Conservation (phyloP, 2,113 vertebrate species). For the Channa maculata region DNA sequence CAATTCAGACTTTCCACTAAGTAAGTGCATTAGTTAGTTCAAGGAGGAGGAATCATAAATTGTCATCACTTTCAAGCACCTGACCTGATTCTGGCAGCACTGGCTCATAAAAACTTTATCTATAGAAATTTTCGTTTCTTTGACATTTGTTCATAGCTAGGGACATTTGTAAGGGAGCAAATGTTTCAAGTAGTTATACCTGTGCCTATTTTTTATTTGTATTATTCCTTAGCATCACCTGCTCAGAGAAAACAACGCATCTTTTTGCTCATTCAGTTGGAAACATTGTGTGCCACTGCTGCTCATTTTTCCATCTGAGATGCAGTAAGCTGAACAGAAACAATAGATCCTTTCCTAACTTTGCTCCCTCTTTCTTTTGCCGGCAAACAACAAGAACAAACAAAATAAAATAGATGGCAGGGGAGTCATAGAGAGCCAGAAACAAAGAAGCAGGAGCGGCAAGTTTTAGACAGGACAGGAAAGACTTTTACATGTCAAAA, state of each 20-base stretch:
- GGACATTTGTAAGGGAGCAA: neutral
- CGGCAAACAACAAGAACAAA: constrained; percentile 53
- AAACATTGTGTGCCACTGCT: constrained; percentile 19
- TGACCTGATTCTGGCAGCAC: constrained; percentile 17
- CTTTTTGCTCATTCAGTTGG: constrained; percentile 35
- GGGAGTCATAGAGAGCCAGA: constrained; percentile 68
- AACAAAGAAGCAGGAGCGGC: constrained; percentile 71
- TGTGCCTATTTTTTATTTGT: constrained; percentile 15
- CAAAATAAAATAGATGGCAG: constrained; percentile 56
- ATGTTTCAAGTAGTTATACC: constrained; percentile 16
- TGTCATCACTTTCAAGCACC: constrained; percentile 21
- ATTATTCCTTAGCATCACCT: neutral
- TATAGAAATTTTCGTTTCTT: constrained; percentile 10
- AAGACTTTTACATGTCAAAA: constrained; percentile 46
- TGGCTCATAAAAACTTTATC: constrained; percentile 37
- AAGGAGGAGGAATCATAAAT: constrained; percentile 23
- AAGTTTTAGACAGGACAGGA: constrained; percentile 50
- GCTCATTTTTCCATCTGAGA: constrained; percentile 33
- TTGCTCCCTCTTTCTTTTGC: constrained; percentile 53
- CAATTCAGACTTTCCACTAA: constrained; percentile 3
- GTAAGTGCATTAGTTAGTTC: constrained; percentile 44
- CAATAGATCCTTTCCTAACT: constrained; percentile 37
- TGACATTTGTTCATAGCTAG: constrained; percentile 23
- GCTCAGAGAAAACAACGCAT: constrained; percentile 22
- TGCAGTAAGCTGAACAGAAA: constrained; percentile 33